Conservation (phyloP, 2,797 vertebrate species). For the Pangasius larnaudii region DNA sequence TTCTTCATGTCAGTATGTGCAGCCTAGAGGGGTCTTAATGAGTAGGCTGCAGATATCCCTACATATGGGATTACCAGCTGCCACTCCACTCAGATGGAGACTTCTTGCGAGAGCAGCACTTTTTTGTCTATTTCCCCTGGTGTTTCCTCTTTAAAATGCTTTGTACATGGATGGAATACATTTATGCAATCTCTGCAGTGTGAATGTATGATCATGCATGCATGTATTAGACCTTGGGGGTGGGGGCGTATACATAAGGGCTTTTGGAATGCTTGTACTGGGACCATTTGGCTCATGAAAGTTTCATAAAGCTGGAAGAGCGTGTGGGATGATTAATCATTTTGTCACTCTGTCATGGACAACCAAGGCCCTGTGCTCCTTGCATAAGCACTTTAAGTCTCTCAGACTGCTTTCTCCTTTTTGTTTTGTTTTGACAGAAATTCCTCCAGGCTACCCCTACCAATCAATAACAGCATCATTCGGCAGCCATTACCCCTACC, state of each 20-base stretch:
- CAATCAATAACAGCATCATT: constrained; percentile 86
- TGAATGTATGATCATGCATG: constrained; percentile 37
- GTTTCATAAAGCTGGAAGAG: constrained; percentile 62
- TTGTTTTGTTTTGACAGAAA: constrained; percentile 75
- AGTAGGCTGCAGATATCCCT: constrained; percentile 58
- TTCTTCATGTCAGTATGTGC: constrained; percentile 54
- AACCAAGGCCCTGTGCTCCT: constrained; percentile 50
- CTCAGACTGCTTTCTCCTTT: constrained; percentile 39
- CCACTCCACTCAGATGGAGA: constrained; percentile 52
- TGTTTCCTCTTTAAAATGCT: constrained; percentile 50
- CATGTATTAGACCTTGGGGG: constrained; percentile 34
- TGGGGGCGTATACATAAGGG: constrained; percentile 31
- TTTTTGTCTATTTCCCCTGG: constrained; percentile 51
- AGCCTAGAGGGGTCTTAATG: constrained; percentile 57
- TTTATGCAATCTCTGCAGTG: constrained; percentile 50
- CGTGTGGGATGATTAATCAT: constrained; percentile 60
- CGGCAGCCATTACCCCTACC: constrained; percentile 85
- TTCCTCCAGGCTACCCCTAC: constrained; percentile 87
- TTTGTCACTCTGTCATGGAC: constrained; percentile 61
- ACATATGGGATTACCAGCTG: constrained; percentile 64
- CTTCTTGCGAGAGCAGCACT: constrained; percentile 50
- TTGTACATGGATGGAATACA: constrained; percentile 51
- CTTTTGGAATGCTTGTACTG: constrained; percentile 55
- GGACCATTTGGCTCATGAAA: constrained; percentile 64
- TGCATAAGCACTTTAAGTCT: constrained; percentile 50